Evolutionary conservation across 2,797 vertebrate genomes (phyloP), one percentile per base, ranked within the genome.

Genomic region (Cichlasoma orientale): DNA sequence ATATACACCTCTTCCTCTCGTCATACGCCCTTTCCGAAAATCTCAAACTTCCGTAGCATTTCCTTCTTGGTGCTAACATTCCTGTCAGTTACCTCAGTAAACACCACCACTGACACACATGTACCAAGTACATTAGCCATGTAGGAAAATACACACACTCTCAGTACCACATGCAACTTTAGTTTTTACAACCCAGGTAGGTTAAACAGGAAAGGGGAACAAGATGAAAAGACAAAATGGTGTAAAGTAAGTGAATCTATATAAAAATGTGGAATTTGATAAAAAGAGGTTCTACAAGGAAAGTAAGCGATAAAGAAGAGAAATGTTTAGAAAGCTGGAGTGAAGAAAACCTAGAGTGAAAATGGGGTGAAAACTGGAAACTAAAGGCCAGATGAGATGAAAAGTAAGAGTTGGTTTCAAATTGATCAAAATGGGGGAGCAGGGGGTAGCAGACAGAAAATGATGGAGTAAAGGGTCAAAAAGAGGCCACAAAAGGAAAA

Each of bases 1-100:
- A 93, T 91, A 94, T 88, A 89, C 91, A 93, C 85, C 84, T 94
- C 92, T 95, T 94, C 90, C 93, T 86, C 16, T 57, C 41, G 44
- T 50, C 77, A 72, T 79, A 88, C 82, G 70, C 78, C 55, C 88
- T 90, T 91, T 90, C 82, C 77, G 75, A 90, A 92, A 90, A 90
- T 94, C 91, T 91, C 83, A 84, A 88, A 90, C 90, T 94, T 96
- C 93, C 92, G 91, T 92, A 93, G 89, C 87, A 92, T 92, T 95
- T 95, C 94, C 94, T 88, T 58, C 77, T 94, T 56, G 88, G 86
- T 90, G 88, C 91, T 91, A 83, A 89, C 88, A 94, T 93, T 91
- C 90, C 90, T 85, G 76, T 82, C 82, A 89, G 89, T 93, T 92
- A 88, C 86, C 80, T 82, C 84, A 88, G 84, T 23, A 71, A 80